A percentile compares a stretch with the other conserved stretches of the same genome.
Conservation (phyloP, 2,888 invertebrate species). For the Campopleginae sp. region DNA sequence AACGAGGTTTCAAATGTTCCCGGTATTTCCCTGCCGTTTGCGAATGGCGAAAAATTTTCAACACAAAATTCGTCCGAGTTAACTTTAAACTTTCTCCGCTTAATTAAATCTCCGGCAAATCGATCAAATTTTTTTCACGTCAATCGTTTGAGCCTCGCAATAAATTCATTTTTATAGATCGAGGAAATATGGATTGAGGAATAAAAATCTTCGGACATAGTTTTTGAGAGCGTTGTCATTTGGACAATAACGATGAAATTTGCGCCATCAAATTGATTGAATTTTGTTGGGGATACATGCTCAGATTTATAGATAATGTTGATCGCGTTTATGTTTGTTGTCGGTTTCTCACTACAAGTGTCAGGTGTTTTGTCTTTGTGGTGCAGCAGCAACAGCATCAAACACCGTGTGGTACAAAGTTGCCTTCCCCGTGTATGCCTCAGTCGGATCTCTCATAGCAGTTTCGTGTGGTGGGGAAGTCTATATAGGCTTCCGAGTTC, state of each 20-base stretch:
- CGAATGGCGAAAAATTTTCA: background rate
- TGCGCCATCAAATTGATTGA: background rate
- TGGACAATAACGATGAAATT: background rate
- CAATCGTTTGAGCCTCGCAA: background rate
- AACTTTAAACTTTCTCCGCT: background rate
- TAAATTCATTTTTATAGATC: too few species aligned
- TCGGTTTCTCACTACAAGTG: slow-evolving; percentile 2
- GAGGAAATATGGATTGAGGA: background rate
- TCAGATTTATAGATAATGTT: background rate
- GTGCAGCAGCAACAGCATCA: slow-evolving; percentile 53
- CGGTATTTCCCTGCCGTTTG: background rate
- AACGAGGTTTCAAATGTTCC: background rate
- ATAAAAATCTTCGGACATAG: background rate
- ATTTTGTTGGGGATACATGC: background rate
- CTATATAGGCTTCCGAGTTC: slow-evolving; percentile 79
- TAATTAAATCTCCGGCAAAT: background rate
- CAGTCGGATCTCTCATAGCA: slow-evolving; percentile 53
- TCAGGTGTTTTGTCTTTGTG: slow-evolving; percentile 3
- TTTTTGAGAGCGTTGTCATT: background rate
- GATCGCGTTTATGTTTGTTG: background rate
- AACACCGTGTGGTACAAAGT: slow-evolving; percentile 52
- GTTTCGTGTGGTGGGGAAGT: slow-evolving; percentile 77
- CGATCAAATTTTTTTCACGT: background rate
- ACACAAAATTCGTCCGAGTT: background rate
- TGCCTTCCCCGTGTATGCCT: slow-evolving; percentile 54